phyloP scores from a whole-genome alignment of 2,888 invertebrate species.

The Synanthedon vespiformis region DNA sequence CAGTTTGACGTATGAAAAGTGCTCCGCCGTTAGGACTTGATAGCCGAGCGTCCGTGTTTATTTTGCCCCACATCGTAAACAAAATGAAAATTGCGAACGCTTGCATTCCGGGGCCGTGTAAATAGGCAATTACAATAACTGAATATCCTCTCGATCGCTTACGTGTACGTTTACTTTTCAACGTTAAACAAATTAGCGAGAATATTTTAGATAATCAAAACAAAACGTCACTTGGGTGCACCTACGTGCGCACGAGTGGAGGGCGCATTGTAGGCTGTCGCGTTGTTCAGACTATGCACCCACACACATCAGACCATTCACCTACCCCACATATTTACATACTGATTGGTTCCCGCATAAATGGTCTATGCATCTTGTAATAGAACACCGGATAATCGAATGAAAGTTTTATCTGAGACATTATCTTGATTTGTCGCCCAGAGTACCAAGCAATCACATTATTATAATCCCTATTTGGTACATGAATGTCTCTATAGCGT shows the following conservation, averaged over 20 bases:
- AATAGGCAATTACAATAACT: neutral
- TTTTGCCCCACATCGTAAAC: constrained; percentile 24
- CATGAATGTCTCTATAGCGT: constrained; percentile 37
- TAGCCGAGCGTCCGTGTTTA: constrained; percentile 22
- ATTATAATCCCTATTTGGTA: constrained; percentile 36
- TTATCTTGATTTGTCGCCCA: constrained; percentile 51
- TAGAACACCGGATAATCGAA: constrained; percentile 46
- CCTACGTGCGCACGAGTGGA: constrained; percentile 54
- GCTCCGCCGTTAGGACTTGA: constrained; percentile 4
- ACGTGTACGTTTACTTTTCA: neutral
- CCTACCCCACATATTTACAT: constrained; percentile 66
- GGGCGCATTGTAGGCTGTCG: constrained; percentile 50
- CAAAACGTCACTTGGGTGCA: neutral
- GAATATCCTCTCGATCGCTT: neutral
- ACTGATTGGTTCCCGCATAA: constrained; percentile 55
- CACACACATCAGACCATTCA: constrained; percentile 62
- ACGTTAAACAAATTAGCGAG: neutral
- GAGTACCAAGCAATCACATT: constrained; percentile 20
- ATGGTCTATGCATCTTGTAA: constrained; percentile 49
- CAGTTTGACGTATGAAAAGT: constrained; percentile 12
- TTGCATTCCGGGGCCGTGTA: constrained; percentile 21
- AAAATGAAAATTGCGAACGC: constrained; percentile 21
- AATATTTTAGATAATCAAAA: neutral
- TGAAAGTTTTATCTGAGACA: constrained; percentile 43
- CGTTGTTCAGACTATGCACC: constrained; percentile 35